Conservation (phyloP, 1,140 invertebrate genomes). For the Arctopsyche grandis region DNA sequence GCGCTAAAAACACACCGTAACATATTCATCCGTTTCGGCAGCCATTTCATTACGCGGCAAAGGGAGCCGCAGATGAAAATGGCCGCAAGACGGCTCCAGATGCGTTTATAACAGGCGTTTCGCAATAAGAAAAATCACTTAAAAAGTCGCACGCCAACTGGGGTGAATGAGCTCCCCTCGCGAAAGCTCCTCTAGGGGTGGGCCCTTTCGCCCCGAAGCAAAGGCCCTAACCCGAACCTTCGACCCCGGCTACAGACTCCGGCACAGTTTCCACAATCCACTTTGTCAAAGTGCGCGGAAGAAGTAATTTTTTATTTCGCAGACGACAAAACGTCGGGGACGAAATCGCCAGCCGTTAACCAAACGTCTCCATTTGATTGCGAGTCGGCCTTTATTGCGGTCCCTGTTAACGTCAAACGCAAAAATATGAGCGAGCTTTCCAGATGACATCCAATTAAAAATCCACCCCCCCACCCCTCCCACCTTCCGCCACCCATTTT, state of each 20-base stretch:
- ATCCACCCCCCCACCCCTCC: too few species aligned
- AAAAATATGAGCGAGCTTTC: not conserved
- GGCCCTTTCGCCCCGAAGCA: not conserved
- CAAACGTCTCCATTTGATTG: constrained; percentile 43
- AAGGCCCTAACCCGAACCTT: not conserved
- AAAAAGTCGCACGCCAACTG: constrained; percentile 53
- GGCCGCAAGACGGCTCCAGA: constrained; percentile 44
- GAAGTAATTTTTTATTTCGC: constrained; percentile 51
- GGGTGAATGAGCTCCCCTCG: not conserved
- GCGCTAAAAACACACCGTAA: constrained; percentile 51
- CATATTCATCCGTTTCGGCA: constrained; percentile 49
- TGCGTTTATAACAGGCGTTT: constrained; percentile 51
- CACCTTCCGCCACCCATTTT: too few species aligned
- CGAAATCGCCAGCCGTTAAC: constrained; percentile 42
- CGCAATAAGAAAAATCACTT: constrained; percentile 56
- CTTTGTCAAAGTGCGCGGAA: constrained; percentile 53
- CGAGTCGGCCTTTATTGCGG: constrained; percentile 3
- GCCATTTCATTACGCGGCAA: constrained; percentile 55
- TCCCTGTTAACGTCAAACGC: constrained; percentile 29
- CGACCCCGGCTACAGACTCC: not conserved
- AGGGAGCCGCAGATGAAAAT: constrained; percentile 50
- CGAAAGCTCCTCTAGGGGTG: constrained; percentile 25
- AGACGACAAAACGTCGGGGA: constrained; percentile 39
- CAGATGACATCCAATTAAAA: constrained; percentile 24
- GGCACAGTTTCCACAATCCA: constrained; percentile 44